phyloP scores from a whole-genome alignment of 2,888 invertebrate species.

The Brenthis hecate region DNA sequence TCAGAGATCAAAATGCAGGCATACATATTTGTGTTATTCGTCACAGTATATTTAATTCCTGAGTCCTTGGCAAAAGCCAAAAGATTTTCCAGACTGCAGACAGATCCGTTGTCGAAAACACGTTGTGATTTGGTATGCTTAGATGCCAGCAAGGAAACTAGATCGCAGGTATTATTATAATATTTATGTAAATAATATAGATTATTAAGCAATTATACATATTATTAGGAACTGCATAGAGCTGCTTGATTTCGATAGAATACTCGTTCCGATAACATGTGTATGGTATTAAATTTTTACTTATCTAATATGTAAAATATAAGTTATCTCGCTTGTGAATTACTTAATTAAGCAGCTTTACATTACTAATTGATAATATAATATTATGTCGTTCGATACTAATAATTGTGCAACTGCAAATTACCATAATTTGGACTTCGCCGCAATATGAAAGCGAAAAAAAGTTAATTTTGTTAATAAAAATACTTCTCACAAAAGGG shows the following conservation, averaged over 20 bases:
- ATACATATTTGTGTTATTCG: slow-evolving; percentile 56
- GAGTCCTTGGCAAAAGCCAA: slow-evolving; percentile 57
- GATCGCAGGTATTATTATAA: slow-evolving; percentile 55
- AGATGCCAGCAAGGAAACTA: slow-evolving; percentile 64
- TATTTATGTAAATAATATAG: neutral
- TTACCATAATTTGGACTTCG: too few relatives aligned
- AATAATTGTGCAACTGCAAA: too few relatives aligned
- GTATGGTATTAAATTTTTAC: slow-evolving; percentile 7
- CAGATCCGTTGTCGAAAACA: slow-evolving; percentile 81
- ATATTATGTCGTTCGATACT: too few relatives aligned
- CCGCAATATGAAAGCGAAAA: too few relatives aligned
- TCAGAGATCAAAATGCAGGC: slow-evolving; percentile 52
- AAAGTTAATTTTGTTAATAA: too few relatives aligned
- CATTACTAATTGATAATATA: too few relatives aligned
- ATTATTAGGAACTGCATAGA: neutral
- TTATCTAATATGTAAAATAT: slow-evolving; percentile 15
- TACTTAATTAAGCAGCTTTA: neutral
- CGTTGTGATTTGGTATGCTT: slow-evolving; percentile 84
- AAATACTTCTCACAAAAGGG: too few relatives aligned
- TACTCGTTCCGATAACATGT: slow-evolving; percentile 14
- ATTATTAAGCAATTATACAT: neutral
- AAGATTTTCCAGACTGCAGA: slow-evolving; percentile 66
- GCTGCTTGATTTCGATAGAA: slow-evolving; percentile 5
- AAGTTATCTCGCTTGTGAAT: neutral
- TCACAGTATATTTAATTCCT: slow-evolving; percentile 49